Evolutionary conservation across 2,888 invertebrate species (phyloP).

Genomic region (Timandra comae): DNA sequence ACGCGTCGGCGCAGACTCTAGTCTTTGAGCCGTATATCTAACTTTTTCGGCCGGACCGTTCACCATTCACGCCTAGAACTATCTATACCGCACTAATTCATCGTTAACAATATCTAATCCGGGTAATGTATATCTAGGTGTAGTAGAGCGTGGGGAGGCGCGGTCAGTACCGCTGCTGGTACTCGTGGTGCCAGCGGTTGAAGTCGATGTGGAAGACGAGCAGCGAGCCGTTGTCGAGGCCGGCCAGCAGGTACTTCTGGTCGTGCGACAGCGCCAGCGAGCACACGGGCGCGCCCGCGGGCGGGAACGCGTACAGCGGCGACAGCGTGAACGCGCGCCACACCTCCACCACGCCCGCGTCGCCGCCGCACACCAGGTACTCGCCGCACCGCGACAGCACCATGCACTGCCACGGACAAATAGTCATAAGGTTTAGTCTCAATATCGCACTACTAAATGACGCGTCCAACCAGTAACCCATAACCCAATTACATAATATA

Average conservation of each 20-base stretch:
- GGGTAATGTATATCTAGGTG: conserved; percentile 6
- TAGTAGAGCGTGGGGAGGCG: no score
- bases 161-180: conserved; percentile 95
- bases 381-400: conserved; percentile 98
- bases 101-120: conserved; percentile 5
- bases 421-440: no score
- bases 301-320: conserved; percentile 97
- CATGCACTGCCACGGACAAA: conserved; percentile 81
- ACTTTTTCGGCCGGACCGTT: conserved; percentile 10
- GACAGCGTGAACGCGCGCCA: conserved; percentile 98
- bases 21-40: conserved; percentile 2
- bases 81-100: not conserved
- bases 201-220: conserved; percentile 99
- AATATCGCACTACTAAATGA: no score
- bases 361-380: conserved; percentile 98
- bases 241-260: conserved; percentile 99
- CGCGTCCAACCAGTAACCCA: no score
- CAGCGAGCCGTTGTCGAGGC: conserved; percentile 97
- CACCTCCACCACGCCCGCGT: conserved; percentile 97
- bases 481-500: no score
- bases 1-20: conserved; percentile 15
- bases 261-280: conserved; percentile 98
- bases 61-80: no score
- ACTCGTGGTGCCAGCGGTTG: conserved; percentile 98
- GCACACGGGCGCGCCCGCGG: conserved; percentile 95